phyloP scores from a whole-genome alignment of 2,888 invertebrate species.

The Altica lythri region DNA sequence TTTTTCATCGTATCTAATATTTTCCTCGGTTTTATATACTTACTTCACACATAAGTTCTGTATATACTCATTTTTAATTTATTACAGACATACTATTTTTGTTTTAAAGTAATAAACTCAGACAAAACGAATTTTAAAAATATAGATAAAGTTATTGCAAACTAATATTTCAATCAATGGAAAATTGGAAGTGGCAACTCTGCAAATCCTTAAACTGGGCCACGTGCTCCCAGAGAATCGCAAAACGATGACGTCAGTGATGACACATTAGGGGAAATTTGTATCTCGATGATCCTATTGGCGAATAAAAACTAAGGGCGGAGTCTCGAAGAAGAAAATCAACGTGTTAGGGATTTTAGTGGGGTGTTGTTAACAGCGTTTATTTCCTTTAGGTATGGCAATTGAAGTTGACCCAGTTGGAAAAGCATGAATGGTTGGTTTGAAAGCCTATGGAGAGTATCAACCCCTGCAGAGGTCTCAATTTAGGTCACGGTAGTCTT shows the following conservation, averaged over 20 bases:
- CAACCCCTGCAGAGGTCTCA: constrained; percentile 53
- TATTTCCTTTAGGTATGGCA: no score
- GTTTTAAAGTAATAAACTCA: no score
- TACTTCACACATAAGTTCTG: no score
- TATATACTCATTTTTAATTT: no score
- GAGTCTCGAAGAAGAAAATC: neutral
- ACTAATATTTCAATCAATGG: no score
- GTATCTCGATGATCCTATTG: neutral
- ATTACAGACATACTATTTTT: no score
- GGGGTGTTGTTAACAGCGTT: constrained; percentile 33
- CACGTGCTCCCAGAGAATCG: constrained; percentile 14
- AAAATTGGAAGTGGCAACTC: neutral
- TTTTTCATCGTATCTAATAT: no score
- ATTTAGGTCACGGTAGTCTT: constrained; percentile 39
- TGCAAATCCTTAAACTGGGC: neutral
- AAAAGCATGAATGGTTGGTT: constrained; percentile 43
- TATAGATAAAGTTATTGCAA: no score
- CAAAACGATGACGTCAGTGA: constrained; percentile 20
- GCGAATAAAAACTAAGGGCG: neutral
- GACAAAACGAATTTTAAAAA: no score
- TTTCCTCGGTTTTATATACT: no score
- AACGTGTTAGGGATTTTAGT: constrained; percentile 1
- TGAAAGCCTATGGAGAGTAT: constrained; percentile 55
- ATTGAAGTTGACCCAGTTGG: constrained; percentile 51
- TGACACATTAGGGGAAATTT: constrained; percentile 19